phyloP scores from a whole-genome alignment of 2,888 invertebrate species.

The Eristalis tenax region DNA sequence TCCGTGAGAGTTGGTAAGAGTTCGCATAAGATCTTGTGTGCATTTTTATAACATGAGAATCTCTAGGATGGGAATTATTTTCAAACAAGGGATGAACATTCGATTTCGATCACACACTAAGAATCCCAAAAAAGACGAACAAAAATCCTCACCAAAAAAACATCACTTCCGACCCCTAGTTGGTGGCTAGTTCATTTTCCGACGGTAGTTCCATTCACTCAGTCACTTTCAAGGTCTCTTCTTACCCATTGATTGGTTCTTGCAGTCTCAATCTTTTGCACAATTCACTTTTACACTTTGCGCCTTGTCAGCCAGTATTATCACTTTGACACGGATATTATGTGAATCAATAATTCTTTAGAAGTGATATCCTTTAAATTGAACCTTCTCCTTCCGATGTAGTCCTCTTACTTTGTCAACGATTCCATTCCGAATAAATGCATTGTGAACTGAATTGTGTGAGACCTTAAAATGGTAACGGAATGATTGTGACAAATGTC shows the following conservation, averaged over 20 bases:
- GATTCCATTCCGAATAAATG: conserved; percentile 40
- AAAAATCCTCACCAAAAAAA: too few relatives aligned
- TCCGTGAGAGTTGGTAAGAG: too few relatives aligned
- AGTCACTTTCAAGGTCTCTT: not conserved
- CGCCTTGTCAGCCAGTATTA: not conserved
- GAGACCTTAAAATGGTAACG: conserved; percentile 5
- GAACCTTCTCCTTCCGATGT: not conserved
- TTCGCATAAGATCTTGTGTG: too few relatives aligned
- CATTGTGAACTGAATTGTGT: conserved; percentile 3
- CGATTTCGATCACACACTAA: too few relatives aligned
- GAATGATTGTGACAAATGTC: conserved; percentile 2
- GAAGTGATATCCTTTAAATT: not conserved
- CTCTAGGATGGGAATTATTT: too few relatives aligned
- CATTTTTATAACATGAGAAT: too few relatives aligned
- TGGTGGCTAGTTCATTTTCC: not conserved
- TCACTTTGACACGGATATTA: not conserved
- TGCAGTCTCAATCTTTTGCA: not conserved
- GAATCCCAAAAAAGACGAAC: too few relatives aligned
- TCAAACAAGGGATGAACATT: too few relatives aligned
- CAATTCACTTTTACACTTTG: not conserved
- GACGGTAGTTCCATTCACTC: not conserved
- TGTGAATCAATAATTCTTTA: not conserved
- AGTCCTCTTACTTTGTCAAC: conserved; percentile 26
- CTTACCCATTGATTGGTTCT: not conserved
- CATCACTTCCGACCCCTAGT: too few relatives aligned